Evolutionary conservation across 2,888 invertebrate species (phyloP).

Genomic region (Cataglyphis livida): DNA sequence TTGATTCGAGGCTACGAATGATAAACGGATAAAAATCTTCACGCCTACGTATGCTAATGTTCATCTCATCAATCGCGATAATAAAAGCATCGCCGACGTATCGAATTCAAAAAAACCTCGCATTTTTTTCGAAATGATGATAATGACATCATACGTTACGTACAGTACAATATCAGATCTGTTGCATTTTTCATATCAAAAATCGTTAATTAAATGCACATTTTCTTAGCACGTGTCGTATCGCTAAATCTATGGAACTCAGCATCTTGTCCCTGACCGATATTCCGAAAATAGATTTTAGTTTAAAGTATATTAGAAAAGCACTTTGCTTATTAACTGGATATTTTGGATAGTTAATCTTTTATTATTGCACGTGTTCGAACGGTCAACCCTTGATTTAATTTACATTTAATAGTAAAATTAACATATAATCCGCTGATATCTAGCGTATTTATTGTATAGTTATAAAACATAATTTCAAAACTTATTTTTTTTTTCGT

Average conservation of each 20-base stretch:
- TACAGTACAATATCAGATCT: background rate
- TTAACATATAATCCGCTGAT: background rate
- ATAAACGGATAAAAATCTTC: background rate
- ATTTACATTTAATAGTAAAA: background rate
- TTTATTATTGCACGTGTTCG: background rate
- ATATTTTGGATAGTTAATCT: background rate
- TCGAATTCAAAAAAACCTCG: background rate
- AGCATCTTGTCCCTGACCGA: constrained; percentile 12
- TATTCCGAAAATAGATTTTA: constrained; percentile 38
- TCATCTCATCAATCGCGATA: constrained; percentile 17
- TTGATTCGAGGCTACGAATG: background rate
- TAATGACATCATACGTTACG: constrained; percentile 49
- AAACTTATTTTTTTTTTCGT: background rate
- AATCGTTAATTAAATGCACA: constrained; percentile 23
- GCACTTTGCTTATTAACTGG: background rate
- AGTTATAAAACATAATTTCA: background rate
- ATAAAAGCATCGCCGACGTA: background rate
- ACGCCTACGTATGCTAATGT: background rate
- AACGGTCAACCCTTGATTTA: background rate
- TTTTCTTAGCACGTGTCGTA: background rate
- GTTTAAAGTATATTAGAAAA: background rate
- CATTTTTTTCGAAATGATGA: background rate
- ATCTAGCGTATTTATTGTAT: background rate
- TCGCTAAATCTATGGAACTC: background rate
- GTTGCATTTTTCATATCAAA: background rate